These are phyloP conservation scores for Sparus aurata DNA, from an alignment of 2,797 vertebrate genomes.

Conservation along the genomic window DNA sequence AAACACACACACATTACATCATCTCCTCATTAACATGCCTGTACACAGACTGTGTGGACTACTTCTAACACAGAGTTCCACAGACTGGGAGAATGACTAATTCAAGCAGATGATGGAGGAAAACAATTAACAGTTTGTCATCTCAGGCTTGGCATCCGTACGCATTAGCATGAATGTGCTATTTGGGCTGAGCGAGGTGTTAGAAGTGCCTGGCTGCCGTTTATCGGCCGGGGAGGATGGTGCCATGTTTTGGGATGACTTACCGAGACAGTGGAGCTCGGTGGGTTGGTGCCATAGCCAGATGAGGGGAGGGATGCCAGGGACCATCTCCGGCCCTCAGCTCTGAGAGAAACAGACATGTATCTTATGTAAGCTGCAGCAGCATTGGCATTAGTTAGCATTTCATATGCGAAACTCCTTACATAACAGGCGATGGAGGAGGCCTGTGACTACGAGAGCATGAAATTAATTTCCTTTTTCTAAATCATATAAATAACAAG, in stretches of 20 bases:
- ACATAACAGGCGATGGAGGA: conserved; percentile 63
- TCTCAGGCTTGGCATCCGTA: conserved; percentile 57
- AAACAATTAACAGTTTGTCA: conserved; percentile 79
- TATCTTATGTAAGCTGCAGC: conserved; percentile 64
- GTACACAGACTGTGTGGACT: conserved; percentile 51
- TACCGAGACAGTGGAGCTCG: conserved; percentile 97
- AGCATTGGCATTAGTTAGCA: conserved; percentile 52
- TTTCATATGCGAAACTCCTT: conserved; percentile 64
- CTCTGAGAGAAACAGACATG: conserved; percentile 83
- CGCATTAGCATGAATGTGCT: conserved; percentile 40
- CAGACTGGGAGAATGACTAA: conserved; percentile 73
- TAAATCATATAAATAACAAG: conserved; percentile 19
- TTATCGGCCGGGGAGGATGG: neutral
- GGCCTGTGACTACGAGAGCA: conserved; percentile 43
- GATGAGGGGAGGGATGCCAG: conserved; percentile 97
- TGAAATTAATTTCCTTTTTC: conserved; percentile 41
- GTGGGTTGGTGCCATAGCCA: conserved; percentile 98
- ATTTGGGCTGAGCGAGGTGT: conserved; percentile 65
- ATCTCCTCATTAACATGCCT: conserved; percentile 29
- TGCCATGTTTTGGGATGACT: conserved; percentile 64
- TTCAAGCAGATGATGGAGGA: conserved; percentile 71
- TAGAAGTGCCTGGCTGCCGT: conserved; percentile 39
- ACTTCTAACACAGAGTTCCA: conserved; percentile 37
- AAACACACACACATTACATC: neutral
- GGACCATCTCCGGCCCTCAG: conserved; percentile 97